Conservation (phyloP, 2,797 vertebrate genomes). For the Pampus argenteus region DNA sequence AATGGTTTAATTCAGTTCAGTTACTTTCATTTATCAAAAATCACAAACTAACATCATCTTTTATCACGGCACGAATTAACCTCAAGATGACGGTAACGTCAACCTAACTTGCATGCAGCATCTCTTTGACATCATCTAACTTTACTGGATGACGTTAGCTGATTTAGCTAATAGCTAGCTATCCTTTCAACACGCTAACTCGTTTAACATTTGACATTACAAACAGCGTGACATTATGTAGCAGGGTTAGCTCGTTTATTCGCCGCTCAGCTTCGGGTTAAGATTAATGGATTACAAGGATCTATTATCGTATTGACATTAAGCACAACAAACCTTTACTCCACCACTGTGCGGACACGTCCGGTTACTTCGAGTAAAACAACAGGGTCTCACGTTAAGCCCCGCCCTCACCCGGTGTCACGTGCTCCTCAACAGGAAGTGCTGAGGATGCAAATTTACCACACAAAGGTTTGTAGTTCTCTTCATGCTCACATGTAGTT, state of each 20-base stretch:
- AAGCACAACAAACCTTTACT: slow-evolving; percentile 46
- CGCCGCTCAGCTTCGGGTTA: accelerated
- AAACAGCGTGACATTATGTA: neutral
- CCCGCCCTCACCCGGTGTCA: slow-evolving; percentile 35
- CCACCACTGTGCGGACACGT: neutral
- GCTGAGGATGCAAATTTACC: neutral
- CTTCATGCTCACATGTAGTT: neutral
- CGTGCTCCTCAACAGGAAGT: neutral
- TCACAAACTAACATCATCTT: neutral
- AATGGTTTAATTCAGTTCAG: neutral
- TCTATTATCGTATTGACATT: neutral
- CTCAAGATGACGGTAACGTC: neutral
- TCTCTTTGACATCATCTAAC: slow-evolving; percentile 49
- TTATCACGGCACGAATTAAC: neutral
- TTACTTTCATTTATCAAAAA: neutral
- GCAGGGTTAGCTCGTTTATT: neutral
- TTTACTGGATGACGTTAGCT: slow-evolving; percentile 45
- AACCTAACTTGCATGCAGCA: slow-evolving; percentile 10
- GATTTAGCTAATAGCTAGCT: slow-evolving; percentile 57
- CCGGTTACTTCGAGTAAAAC: no score
- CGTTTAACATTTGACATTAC: neutral
- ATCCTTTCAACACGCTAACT: slow-evolving; percentile 19
- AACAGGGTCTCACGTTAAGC: neutral
- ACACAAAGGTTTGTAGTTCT: neutral
- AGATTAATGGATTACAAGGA: accelerated